A percentile compares a stretch with the other conserved stretches of the same genome.
Conservation (phyloP, 1,140 invertebrate species). For the Drosophila busckii region DNA sequence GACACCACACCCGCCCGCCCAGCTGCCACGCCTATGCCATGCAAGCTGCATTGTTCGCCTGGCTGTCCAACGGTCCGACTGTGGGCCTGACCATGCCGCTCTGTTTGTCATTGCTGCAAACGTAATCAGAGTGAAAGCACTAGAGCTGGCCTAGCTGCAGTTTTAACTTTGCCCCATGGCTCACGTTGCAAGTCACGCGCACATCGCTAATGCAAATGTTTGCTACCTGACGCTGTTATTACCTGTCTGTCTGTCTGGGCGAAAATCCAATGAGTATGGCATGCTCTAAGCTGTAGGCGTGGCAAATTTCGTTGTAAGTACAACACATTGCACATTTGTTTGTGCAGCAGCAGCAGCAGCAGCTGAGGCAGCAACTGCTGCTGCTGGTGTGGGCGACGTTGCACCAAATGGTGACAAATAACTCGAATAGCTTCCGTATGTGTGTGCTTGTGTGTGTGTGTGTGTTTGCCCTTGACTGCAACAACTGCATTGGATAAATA, state of each 20-base stretch:
- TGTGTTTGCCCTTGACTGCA: conserved; percentile 33
- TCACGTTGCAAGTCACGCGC: conserved; percentile 20
- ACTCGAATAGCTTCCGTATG: conserved; percentile 20
- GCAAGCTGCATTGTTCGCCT: conserved; percentile 38
- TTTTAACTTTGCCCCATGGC: too few relatives aligned
- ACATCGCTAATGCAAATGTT: conserved; percentile 44
- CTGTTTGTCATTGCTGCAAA: conserved; percentile 26
- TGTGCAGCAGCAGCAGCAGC: conserved; percentile 6
- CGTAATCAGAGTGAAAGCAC: conserved; percentile 46
- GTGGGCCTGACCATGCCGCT: neutral
- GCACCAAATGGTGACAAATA: conserved; percentile 54
- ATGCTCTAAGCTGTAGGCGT: conserved; percentile 42
- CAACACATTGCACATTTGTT: conserved; percentile 67
- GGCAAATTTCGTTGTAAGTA: conserved; percentile 65
- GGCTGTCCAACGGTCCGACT: conserved; percentile 11
- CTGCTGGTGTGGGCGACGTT: neutral
- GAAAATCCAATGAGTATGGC: neutral
- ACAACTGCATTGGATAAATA: too few relatives aligned
- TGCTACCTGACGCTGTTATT: conserved; percentile 37
- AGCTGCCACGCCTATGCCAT: conserved; percentile 45
- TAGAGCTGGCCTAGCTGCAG: conserved; percentile 3
- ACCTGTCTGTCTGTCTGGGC: conserved; percentile 36
- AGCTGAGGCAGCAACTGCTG: neutral
- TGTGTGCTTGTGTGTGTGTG: conserved; percentile 5
- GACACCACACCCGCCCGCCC: conserved; percentile 32